Evolutionary conservation across 2,113 vertebrate species (phyloP).

Genomic region (Dissostichus mawsoni): DNA sequence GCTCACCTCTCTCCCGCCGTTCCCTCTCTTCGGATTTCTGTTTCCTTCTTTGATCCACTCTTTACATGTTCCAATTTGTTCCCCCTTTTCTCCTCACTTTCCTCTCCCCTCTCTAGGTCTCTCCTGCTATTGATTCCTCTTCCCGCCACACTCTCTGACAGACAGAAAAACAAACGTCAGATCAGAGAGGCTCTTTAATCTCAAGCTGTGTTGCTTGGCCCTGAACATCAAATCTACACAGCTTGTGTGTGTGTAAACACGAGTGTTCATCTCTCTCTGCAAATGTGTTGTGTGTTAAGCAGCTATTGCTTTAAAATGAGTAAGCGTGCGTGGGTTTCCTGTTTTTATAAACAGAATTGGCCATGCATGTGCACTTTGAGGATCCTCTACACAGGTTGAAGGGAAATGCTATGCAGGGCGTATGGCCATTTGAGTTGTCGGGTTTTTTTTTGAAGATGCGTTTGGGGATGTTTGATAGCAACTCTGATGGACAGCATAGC

Average conservation of each 20-base stretch:
- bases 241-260: slow-evolving; percentile 35
- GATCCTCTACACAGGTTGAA: not conserved
- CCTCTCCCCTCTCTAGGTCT: slow-evolving; percentile 23
- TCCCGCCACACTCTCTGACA: slow-evolving; percentile 71
- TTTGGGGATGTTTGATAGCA: slow-evolving; percentile 21
- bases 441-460: not conserved
- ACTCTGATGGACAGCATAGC: slow-evolving; percentile 14
- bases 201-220: slow-evolving; percentile 78
- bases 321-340: not conserved
- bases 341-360: not conserved
- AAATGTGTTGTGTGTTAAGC: slow-evolving; percentile 48
- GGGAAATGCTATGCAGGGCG: no score
- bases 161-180: slow-evolving; percentile 82
- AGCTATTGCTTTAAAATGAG: slow-evolving; percentile 20
- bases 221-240: slow-evolving; percentile 68
- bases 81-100: slow-evolving; percentile 8
- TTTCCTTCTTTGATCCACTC: not conserved
- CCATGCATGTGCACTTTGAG: not conserved
- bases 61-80: not conserved
- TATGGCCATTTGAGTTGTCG: slow-evolving; percentile 1
- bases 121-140: slow-evolving; percentile 60
- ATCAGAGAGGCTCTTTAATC: slow-evolving; percentile 82
- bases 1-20: slow-evolving; percentile 18
- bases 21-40: not conserved
- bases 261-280: slow-evolving; percentile 32